A percentile compares a stretch with the other conserved stretches of the same genome.
Evolutionary conservation across 2,797 vertebrate species (phyloP).

Genomic region (Cuniculus paca): DNA sequence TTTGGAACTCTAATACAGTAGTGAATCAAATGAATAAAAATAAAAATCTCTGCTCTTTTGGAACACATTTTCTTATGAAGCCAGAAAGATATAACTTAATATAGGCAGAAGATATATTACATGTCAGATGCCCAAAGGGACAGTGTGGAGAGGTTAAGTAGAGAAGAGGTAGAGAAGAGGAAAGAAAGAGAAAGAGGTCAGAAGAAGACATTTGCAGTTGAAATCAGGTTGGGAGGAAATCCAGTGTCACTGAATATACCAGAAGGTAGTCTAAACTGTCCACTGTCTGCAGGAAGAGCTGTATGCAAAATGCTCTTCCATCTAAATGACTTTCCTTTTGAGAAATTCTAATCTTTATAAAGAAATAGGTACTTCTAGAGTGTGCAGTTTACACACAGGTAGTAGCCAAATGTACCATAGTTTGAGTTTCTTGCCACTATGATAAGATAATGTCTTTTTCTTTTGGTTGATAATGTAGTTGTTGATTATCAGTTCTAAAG

Average conservation of each 20-base stretch:
- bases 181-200: background rate
- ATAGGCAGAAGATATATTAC: background rate
- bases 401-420: background rate
- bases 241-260: background rate
- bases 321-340: background rate
- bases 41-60: background rate
- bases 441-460: background rate
- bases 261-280: background rate
- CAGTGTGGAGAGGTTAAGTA: background rate
- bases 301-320: background rate
- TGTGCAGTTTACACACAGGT: background rate
- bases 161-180: background rate
- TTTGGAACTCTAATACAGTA: background rate
- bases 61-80: background rate
- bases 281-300: background rate
- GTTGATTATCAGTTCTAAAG: background rate
- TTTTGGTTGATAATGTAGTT: background rate
- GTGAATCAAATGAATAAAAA: background rate
- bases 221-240: background rate
- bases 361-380: background rate
- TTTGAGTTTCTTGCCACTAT: background rate
- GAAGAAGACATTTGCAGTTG: background rate
- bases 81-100: background rate
- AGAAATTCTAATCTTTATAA: background rate
- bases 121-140: background rate